Percentiles rank a stretch among this genome's conserved stretches.
These are phyloP conservation scores for Hirtodrosophila histrioides DNA, from an alignment of 2,888 invertebrate species.

Conservation along the genomic window DNA sequence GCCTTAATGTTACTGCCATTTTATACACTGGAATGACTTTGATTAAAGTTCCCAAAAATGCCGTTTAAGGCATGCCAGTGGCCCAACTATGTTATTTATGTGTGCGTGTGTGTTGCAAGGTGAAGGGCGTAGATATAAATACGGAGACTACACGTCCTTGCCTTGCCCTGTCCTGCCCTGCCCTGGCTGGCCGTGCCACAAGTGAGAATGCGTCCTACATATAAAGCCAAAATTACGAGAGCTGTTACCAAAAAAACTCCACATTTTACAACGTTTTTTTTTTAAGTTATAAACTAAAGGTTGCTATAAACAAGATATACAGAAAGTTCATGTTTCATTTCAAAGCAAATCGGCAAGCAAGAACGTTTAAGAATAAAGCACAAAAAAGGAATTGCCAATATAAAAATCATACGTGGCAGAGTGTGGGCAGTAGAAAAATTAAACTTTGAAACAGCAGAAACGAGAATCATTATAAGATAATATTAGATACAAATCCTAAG, in stretches of 20 bases:
- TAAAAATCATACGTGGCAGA: background rate
- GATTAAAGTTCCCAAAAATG: slow-evolving; percentile 50
- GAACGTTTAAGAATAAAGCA: background rate
- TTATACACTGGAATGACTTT: slow-evolving; percentile 42
- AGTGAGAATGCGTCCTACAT: slow-evolving; percentile 30
- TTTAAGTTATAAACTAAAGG: too few relatives aligned
- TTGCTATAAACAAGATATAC: too few relatives aligned
- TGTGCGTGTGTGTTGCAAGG: slow-evolving; percentile 41
- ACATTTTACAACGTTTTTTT: too few relatives aligned
- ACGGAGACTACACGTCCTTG: slow-evolving; percentile 52
- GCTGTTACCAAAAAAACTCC: background rate
- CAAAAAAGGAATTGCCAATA: background rate
- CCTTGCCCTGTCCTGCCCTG: background rate
- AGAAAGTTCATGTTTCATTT: too few relatives aligned
- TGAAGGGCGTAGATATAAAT: slow-evolving; percentile 53
- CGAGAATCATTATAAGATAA: too few relatives aligned
- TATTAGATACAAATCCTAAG: too few relatives aligned
- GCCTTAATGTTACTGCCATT: slow-evolving; percentile 26
- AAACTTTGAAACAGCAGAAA: too few relatives aligned
- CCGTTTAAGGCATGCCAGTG: slow-evolving; percentile 20
- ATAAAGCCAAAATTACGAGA: slow-evolving; percentile 32
- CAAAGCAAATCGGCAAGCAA: background rate
- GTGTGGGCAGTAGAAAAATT: too few relatives aligned
- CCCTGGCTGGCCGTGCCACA: slow-evolving; percentile 18
- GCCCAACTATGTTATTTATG: slow-evolving; percentile 35